phyloP scores from a whole-genome alignment of 2,888 invertebrate genomes.

The Trissoscelio sp. region DNA sequence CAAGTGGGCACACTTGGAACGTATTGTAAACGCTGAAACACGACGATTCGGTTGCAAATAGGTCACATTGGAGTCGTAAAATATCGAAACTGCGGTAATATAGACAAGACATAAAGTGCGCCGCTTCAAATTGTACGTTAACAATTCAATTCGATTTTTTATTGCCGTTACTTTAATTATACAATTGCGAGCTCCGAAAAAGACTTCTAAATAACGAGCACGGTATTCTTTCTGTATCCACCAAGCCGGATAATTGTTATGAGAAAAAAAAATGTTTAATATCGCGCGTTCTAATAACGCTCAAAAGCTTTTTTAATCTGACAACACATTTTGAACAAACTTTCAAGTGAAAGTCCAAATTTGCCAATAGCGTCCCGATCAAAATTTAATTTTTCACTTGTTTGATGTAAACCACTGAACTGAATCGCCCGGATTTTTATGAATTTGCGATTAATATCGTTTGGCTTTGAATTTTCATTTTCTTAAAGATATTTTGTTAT shows the following conservation, averaged over 20 bases:
- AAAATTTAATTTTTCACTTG: slow-evolving; percentile 22
- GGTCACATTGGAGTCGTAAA: slow-evolving; percentile 49
- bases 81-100: slow-evolving; percentile 44
- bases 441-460: slow-evolving; percentile 3
- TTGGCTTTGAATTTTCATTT: background rate
- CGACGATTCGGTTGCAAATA: slow-evolving; percentile 34
- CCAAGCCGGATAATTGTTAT: no score
- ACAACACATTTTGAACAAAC: slow-evolving; percentile 20
- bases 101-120: slow-evolving; percentile 32
- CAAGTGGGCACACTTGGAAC: slow-evolving; percentile 33
- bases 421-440: slow-evolving; percentile 3
- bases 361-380: slow-evolving; percentile 6
- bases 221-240: no score
- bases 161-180: slow-evolving; percentile 28
- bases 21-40: slow-evolving; percentile 35
- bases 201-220: slow-evolving; percentile 1
- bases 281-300: background rate
- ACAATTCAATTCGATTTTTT: slow-evolving; percentile 26
- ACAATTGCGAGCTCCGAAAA: background rate
- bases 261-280: background rate
- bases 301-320: slow-evolving; percentile 12
- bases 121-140: slow-evolving; percentile 26
- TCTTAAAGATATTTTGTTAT: background rate
- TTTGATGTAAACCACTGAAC: slow-evolving; percentile 32
- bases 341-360: slow-evolving; percentile 15